Evolutionary conservation across 2,888 invertebrate genomes (phyloP).

Genomic region (Acanthosepion esculentum): DNA sequence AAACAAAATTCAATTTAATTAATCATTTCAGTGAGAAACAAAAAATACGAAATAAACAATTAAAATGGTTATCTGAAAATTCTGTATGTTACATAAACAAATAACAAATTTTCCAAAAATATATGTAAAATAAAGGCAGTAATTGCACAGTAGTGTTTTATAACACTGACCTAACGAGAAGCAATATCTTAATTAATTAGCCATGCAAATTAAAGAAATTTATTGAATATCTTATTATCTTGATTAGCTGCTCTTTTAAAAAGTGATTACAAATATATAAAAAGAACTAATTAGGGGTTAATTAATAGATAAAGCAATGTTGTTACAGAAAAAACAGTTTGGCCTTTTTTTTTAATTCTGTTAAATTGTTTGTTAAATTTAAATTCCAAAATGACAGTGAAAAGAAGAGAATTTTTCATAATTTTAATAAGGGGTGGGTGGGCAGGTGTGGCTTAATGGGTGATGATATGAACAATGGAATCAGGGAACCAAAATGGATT

Average conservation of each 20-base stretch:
- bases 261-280: neutral
- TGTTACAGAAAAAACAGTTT: neutral
- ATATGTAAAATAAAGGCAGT: neutral
- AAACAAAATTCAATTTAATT: neutral
- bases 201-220: neutral
- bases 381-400: neutral
- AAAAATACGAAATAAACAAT: neutral
- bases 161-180: neutral
- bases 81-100: neutral
- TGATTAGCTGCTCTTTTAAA: neutral
- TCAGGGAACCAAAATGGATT: too few relatives aligned
- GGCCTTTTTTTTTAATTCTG: neutral
- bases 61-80: neutral
- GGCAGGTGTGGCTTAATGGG: too few relatives aligned
- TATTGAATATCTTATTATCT: neutral
- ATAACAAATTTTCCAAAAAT: neutral
- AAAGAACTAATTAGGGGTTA: neutral
- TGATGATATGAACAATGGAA: too few relatives aligned
- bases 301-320: neutral
- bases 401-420: neutral
- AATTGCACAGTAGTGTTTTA: neutral
- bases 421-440: too few relatives aligned
- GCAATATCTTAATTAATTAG: slow-evolving; percentile 23
- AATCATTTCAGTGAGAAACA: neutral
- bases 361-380: neutral